Base-by-base conservation (phyloP, 2,888 invertebrate species). In the Aphrophora alni region DNA sequence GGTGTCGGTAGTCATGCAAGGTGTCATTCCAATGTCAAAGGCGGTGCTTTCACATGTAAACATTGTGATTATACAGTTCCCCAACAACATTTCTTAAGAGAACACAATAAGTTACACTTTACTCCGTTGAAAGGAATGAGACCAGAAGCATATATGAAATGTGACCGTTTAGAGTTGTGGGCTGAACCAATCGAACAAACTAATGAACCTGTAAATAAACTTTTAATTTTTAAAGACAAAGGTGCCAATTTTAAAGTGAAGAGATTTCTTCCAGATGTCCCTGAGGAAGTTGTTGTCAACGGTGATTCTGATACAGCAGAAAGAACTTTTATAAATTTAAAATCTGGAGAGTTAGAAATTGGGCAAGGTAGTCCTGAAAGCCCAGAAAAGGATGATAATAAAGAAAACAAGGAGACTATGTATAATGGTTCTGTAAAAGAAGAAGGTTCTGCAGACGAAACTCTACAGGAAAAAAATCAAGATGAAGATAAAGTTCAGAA, bases 21-120 rank as follows among this genome's bases (percentile, higher is more conserved):
- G 86, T 91, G 94, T 82, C 97, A 97, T 87, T 89, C 89, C 12
- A 91, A 92, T 86, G 88, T 92, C 12, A 90, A 92, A 5, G 92
- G 92, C 72, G 92, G 92, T 83, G 90, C 90, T 82, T 92, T 93
- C 85, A 92, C 92, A 83, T 97, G 97, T 88, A 92, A 93, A 26
- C 93, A 94, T 87, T 97, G 97, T 88, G 95, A 96, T 88, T 94
- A 95, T 87, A 93, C 93, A 27, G 94, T 94, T 28, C 91, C 93
- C 3, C 94, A 95, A 85, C 92, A 92, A 80, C 92, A 93, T 86
- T 92, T 94, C 84, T 89, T 96, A 44, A 91, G 93, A 69, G 96
- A 96, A 85, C 97, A 97, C 88, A 90, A 93, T 68, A 93, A 94
- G 86, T 90, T 95, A 77, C 97, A 97, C 88, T 95, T 96, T 87